Conservation (phyloP, 2,888 invertebrate species). For the Chrysodeixis includens region DNA sequence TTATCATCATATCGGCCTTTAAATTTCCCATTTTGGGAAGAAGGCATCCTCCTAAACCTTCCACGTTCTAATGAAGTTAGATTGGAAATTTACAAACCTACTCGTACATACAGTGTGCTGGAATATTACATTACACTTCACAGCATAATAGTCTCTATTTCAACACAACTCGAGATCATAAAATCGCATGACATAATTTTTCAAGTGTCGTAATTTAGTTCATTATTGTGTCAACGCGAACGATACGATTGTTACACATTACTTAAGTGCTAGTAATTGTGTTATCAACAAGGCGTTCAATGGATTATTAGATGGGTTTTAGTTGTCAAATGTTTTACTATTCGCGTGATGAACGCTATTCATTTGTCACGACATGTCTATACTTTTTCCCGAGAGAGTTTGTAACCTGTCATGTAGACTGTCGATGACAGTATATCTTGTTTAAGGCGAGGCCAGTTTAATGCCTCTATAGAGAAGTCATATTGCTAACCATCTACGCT, state of each 20-base stretch:
- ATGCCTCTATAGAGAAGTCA: neutral
- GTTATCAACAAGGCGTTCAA: neutral
- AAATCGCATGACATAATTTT: conserved; percentile 4
- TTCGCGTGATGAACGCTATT: conserved; percentile 9
- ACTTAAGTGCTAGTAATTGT: conserved; percentile 16
- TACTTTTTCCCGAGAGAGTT: conserved; percentile 5
- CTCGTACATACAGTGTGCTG: neutral
- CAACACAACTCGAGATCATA: neutral
- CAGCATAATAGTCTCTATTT: conserved; percentile 3
- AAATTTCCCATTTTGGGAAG: no score
- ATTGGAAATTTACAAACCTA: no score
- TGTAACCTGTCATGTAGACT: neutral
- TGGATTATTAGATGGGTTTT: conserved; percentile 6
- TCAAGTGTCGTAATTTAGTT: conserved; percentile 7
- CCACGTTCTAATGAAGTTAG: no score
- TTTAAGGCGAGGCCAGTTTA: neutral
- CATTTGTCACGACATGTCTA: conserved; percentile 14
- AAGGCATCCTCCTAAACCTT: no score
- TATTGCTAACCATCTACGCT: neutral
- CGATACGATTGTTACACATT: conserved; percentile 8
- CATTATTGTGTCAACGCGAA: conserved; percentile 19
- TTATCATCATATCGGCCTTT: no score
- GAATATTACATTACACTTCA: neutral
- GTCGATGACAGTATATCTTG: neutral
- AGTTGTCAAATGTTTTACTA: conserved; percentile 22